Conservation (phyloP, 2,797 vertebrate species). For the Novumbra hubbsi region DNA sequence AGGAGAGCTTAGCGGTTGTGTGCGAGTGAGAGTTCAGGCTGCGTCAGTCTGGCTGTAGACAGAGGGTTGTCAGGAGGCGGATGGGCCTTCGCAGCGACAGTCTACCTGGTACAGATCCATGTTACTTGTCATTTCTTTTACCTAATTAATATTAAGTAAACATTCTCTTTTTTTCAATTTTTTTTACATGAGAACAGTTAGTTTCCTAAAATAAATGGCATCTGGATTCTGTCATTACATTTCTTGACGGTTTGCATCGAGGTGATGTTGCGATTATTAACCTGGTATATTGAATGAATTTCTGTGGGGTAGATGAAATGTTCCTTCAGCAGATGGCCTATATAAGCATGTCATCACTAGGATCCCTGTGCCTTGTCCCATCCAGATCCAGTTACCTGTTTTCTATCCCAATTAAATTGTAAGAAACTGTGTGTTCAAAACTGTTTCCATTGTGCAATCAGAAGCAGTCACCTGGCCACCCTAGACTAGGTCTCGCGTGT, state of each 20-base stretch:
- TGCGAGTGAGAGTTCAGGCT: conserved; percentile 25
- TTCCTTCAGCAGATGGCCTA: background rate
- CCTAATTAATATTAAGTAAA: background rate
- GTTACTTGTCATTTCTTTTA: background rate
- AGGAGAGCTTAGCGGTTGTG: conserved; percentile 12
- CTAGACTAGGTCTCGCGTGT: background rate
- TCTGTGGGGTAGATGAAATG: background rate
- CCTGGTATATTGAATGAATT: background rate
- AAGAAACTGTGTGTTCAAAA: conserved; percentile 6
- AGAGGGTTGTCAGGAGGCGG: conserved; percentile 34
- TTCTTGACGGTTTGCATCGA: no score
- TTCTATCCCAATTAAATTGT: background rate
- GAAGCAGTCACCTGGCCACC: background rate
- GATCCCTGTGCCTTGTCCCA: background rate
- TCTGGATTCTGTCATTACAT: no score
- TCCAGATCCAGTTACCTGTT: background rate
- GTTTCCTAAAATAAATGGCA: no score
- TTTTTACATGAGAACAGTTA: no score
- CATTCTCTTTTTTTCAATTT: background rate
- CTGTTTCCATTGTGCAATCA: conserved; percentile 20
- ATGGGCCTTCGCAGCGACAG: conserved; percentile 52
- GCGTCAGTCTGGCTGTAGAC: conserved; percentile 10
- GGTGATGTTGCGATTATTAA: no score
- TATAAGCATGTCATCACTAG: background rate
- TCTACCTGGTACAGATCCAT: conserved; percentile 17